Evolutionary conservation across 1,140 invertebrate genomes (phyloP).

Genomic region (Procambarus virginalis): DNA sequence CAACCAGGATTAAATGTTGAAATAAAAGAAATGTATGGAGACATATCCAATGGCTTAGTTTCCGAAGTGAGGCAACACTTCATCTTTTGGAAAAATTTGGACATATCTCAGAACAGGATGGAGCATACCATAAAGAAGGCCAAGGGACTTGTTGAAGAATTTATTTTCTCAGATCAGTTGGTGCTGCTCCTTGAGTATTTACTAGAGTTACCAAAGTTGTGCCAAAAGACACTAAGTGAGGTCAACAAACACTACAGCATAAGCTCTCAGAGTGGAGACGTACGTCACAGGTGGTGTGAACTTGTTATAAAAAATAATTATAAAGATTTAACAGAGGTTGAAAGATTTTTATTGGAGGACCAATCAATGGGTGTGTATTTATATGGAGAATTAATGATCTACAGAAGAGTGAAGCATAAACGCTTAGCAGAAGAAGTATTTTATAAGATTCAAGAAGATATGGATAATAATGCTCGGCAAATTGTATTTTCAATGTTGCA

Average conservation of each 20-base stretch:
- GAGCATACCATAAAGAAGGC: conserved; percentile 32
- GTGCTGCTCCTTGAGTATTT: conserved; percentile 69
- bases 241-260: conserved; percentile 67
- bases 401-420: conserved; percentile 47
- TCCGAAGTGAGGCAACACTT: conserved; percentile 50
- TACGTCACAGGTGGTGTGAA: conserved; percentile 75
- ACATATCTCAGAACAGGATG: conserved; percentile 7
- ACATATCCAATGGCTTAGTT: conserved; percentile 37
- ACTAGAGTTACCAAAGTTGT: conserved; percentile 54
- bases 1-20: conserved; percentile 58
- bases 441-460: conserved; percentile 31
- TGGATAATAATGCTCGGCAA: conserved; percentile 55
- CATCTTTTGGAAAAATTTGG: conserved; percentile 55
- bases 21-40: conserved; percentile 48
- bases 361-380: conserved; percentile 73
- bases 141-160: conserved; percentile 60
- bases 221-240: conserved; percentile 20
- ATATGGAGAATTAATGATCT: conserved; percentile 72
- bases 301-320: conserved; percentile 73
- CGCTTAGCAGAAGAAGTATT: conserved; percentile 42
- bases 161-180: conserved; percentile 68
- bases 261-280: conserved; percentile 71
- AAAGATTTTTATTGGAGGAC: conserved; percentile 72
- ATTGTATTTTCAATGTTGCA: conserved; percentile 59
- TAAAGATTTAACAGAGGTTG: conserved; percentile 71